Evolutionary conservation across 1,140 invertebrate genomes (phyloP).

Genomic region (Drosophila melanica): DNA sequence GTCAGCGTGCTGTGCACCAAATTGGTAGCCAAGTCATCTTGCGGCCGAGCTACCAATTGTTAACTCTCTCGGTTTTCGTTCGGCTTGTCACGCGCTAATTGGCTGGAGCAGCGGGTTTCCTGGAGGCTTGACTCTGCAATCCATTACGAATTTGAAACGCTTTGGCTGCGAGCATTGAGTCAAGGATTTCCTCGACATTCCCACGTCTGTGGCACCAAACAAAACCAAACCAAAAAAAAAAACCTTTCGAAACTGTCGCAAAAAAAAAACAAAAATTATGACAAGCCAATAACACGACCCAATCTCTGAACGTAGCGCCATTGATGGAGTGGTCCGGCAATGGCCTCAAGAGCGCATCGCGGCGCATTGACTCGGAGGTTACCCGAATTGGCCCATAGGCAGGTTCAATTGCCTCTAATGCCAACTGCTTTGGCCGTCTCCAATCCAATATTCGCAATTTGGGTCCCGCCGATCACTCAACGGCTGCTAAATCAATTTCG

Average conservation of each 20-base stretch:
- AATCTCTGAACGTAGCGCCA: conserved; percentile 7
- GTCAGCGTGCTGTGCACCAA: conserved; percentile 7
- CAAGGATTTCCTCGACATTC: conserved; percentile 60
- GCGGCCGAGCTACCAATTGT: conserved; percentile 26
- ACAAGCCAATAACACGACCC: conserved; percentile 68
- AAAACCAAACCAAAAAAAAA: background rate
- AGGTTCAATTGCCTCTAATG: conserved; percentile 71
- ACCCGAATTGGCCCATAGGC: conserved; percentile 57
- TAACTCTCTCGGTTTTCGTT: conserved; percentile 6
- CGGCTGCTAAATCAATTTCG: conserved; percentile 24
- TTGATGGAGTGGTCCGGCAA: conserved; percentile 32
- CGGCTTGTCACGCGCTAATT: conserved; percentile 59
- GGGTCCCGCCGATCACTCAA: conserved; percentile 15
- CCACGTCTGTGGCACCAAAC: conserved; percentile 36
- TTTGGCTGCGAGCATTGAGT: conserved; percentile 27
- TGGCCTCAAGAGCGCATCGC: conserved; percentile 39
- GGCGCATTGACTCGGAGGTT: conserved; percentile 63
- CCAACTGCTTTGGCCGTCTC: conserved; percentile 29
- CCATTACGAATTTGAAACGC: conserved; percentile 38
- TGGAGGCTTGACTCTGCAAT: conserved; percentile 48
- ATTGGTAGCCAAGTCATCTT: conserved; percentile 50
- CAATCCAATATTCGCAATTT: conserved; percentile 55
- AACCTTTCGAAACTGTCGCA: conserved; percentile 68
- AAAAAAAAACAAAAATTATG: conserved; percentile 43
- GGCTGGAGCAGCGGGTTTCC: conserved; percentile 49